phyloP scores from a whole-genome alignment of 1,140 invertebrate genomes.

The Arctopsyche grandis region DNA sequence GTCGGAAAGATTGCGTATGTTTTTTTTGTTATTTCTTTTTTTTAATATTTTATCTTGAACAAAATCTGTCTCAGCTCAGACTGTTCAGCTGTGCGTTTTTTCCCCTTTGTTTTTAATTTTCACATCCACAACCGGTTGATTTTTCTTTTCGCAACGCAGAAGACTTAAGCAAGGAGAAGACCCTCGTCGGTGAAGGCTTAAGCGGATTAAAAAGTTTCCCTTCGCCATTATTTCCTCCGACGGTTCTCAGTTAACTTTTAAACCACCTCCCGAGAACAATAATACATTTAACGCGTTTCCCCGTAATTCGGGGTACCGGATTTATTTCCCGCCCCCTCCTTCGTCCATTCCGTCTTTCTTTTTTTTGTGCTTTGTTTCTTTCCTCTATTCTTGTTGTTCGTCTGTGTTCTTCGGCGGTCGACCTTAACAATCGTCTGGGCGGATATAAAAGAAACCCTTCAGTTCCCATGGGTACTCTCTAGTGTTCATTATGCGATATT shows the following conservation, averaged over 20 bases:
- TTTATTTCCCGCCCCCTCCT: not conserved
- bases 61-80: not conserved
- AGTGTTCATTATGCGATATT: constrained; percentile 46
- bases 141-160: constrained; percentile 7
- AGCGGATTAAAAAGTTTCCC: constrained; percentile 39
- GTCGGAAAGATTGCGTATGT: too few relatives aligned
- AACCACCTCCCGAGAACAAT: constrained; percentile 51
- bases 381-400: not conserved
- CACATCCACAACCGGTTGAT: not conserved
- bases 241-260: constrained; percentile 45
- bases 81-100: not conserved
- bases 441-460: constrained; percentile 34
- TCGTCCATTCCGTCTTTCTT: constrained; percentile 29
- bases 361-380: not conserved
- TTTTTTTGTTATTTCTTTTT: too few relatives aligned
- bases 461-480: constrained; percentile 26
- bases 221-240: constrained; percentile 29
- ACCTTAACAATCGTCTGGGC: constrained; percentile 32
- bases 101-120: not conserved
- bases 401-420: not conserved
- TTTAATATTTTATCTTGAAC: not conserved
- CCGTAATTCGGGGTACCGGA: constrained; percentile 37
- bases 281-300: constrained; percentile 48
- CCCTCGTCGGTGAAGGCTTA: constrained; percentile 26
- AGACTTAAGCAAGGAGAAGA: not conserved